Percentiles rank a stretch among this genome's conserved stretches.
Evolutionary conservation across 1,140 invertebrate genomes (phyloP).

Genomic region (Plectus sambesii): DNA sequence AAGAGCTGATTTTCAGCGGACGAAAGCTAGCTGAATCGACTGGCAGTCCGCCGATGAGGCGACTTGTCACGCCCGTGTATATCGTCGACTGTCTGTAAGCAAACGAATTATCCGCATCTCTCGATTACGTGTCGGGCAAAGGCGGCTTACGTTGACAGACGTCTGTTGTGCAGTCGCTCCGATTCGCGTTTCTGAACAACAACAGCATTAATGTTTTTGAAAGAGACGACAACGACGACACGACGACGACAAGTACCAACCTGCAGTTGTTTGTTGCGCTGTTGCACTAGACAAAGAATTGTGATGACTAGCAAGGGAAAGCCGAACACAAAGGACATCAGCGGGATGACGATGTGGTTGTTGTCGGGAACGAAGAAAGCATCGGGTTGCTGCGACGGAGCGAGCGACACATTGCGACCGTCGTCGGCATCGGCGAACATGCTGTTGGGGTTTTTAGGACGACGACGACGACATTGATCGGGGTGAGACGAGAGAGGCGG

Average conservation of each 20-base stretch:
- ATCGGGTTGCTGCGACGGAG: no score
- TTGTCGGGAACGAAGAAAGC: background rate
- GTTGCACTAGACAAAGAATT: slow-evolving; percentile 9
- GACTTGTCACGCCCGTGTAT: no score
- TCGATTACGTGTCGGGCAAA: background rate
- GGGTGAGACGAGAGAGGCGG: no score
- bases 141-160: slow-evolving; percentile 10
- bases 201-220: no score
- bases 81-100: no score
- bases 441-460: no score
- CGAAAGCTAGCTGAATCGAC: slow-evolving; percentile 1
- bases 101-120: background rate
- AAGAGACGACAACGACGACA: no score
- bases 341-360: background rate
- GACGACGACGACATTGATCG: no score
- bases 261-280: slow-evolving; percentile 13
- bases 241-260: no score
- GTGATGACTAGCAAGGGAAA: slow-evolving; percentile 13
- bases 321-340: slow-evolving; percentile 9
- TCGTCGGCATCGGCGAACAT: no score
- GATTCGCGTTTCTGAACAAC: no score
- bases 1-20: slow-evolving; percentile 8
- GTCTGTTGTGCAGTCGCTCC: slow-evolving; percentile 11
- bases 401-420: no score
- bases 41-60: background rate